These are phyloP conservation scores for Esox niger DNA, from an alignment of 2,113 vertebrate species.

Conservation along the genomic window DNA sequence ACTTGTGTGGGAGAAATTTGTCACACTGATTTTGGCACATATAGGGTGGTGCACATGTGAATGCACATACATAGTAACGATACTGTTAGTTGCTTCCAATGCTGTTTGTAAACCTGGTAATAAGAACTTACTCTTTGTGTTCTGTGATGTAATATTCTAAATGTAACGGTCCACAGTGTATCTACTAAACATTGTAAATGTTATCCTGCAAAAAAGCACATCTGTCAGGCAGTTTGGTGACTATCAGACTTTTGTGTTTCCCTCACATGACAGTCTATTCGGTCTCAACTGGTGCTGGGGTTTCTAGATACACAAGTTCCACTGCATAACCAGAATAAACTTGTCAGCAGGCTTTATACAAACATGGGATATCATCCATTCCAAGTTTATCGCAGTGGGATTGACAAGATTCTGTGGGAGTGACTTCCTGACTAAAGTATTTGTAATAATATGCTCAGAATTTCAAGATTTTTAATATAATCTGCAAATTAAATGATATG, in stretches of 20 bases:
- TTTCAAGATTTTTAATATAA: too few species aligned
- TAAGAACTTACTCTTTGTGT: not conserved
- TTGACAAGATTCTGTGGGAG: too few species aligned
- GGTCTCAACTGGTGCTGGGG: conserved; percentile 20
- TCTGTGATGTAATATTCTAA: not conserved
- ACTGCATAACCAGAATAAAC: too few species aligned
- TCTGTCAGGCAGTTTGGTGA: not conserved
- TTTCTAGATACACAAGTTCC: too few species aligned
- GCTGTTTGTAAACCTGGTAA: not conserved
- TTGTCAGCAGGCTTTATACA: not conserved
- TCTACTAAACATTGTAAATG: not conserved
- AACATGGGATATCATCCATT: too few species aligned
- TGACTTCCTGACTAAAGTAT: too few species aligned
- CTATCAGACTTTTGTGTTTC: not conserved
- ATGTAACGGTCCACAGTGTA: not conserved
- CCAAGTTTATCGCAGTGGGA: too few species aligned
- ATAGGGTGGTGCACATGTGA: conserved; percentile 45
- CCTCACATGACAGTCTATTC: not conserved
- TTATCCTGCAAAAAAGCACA: not conserved
- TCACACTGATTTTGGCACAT: conserved; percentile 62
- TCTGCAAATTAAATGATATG: too few species aligned
- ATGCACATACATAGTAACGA: conserved; percentile 12
- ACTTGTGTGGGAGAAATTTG: conserved; percentile 72
- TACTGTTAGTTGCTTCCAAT: too few species aligned
- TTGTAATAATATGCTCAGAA: too few species aligned